Evolutionary conservation across 2,797 vertebrate genomes (phyloP), one percentile per base, ranked within the genome.

Genomic region (Cryptoprocta ferox): DNA sequence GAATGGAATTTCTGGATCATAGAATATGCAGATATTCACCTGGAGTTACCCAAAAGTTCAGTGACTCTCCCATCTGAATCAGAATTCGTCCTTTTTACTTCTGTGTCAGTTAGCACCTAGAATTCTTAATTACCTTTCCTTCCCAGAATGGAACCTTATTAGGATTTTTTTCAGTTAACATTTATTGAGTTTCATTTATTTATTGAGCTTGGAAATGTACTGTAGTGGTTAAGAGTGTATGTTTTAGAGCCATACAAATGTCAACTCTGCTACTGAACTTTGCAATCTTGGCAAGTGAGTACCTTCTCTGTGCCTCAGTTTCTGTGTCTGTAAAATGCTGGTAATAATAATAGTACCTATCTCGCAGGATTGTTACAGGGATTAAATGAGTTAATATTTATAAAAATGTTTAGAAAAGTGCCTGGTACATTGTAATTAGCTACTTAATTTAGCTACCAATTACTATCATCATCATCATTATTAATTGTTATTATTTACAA

Each of bases 61-160:
- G 28, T 88, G 63, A 66, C 70, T 89, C 4, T 73, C 3, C 45
- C 28, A 5, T 61, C 32, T 66, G 35, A 91, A 68, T 90, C 63
- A 91, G 39, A 93, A 78, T 73, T 88, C 91, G 70, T 80, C 73
- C 65, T 88, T 78, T 88, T 94, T 50, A 70, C 32, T 81, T 91
- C 61, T 89, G 4, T 70, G 59, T 91, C 48, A 91, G 50, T 91
- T 42, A 91, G 10, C 42, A 84, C 65, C 24, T 83, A 88, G 30
- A 87, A 59, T 93, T 89, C 63, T 95, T 85, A 95, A 88, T 91
- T 85, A 85, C 14, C 30, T 92, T 79, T 65, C n/a, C n/a, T 39
- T 96, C 50, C 35, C 50, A 32, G 45, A 93, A 91, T 91, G 30
- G 39, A 95, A 91, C 8, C 9, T 91, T 93, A 86, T 35, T 87